A percentile compares a stretch with the other conserved stretches of the same genome.
phyloP scores from a whole-genome alignment of 2,113 vertebrate species.

The Salvelinus fontinalis region DNA sequence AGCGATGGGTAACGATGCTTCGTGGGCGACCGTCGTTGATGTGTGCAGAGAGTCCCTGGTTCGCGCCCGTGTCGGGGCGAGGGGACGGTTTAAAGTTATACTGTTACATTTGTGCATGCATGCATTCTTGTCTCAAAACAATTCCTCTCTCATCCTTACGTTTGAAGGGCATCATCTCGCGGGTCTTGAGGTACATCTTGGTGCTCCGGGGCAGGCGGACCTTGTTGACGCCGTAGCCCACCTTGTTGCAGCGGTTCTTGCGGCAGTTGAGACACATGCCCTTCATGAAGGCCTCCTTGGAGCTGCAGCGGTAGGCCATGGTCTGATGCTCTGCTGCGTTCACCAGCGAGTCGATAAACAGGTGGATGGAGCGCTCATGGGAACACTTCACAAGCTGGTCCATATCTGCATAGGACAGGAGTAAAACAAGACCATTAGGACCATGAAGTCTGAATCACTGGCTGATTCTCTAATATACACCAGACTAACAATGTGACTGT shows the following conservation, averaged over 20 bases:
- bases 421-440: neutral
- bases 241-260: conserved; percentile 95
- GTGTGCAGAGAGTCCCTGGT: too few relatives aligned
- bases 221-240: conserved; percentile 91
- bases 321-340: conserved; percentile 84
- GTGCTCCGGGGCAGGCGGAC: conserved; percentile 81
- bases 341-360: conserved; percentile 96
- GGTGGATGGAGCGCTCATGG: conserved; percentile 95
- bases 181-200: conserved; percentile 95
- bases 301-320: conserved; percentile 88
- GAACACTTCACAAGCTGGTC: conserved; percentile 96
- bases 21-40: too few relatives aligned
- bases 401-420: conserved; percentile 74
- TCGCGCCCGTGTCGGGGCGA: too few relatives aligned
- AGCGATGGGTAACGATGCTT: too few relatives aligned
- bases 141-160: conserved; percentile 66
- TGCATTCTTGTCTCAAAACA: neutral
- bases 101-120: too few relatives aligned
- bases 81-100: too few relatives aligned
- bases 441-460: too few relatives aligned
- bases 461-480: too few relatives aligned
- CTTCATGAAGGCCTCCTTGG: conserved; percentile 90
- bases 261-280: conserved; percentile 94
- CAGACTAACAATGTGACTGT: too few relatives aligned
- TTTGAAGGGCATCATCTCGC: conserved; percentile 92